phyloP scores from a whole-genome alignment of 2,797 vertebrate genomes.

The Anisognathus igniventris region DNA sequence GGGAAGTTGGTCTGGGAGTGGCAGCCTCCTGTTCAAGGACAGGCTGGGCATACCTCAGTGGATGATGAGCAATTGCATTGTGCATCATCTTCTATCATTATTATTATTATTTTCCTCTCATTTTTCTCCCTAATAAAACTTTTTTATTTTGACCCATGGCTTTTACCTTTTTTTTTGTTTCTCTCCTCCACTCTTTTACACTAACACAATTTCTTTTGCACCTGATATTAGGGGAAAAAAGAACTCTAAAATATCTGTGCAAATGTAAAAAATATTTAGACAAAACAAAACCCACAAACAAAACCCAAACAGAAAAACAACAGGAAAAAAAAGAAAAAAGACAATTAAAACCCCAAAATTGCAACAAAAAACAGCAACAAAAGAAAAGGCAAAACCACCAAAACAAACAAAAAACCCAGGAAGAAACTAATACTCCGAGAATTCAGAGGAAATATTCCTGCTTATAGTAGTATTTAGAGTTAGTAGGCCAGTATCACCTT shows the following conservation, averaged over 20 bases:
- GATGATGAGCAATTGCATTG: not conserved
- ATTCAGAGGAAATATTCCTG: not conserved
- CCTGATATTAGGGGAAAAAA: not conserved
- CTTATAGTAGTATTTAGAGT: not conserved
- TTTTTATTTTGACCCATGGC: not conserved
- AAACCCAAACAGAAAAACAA: not conserved
- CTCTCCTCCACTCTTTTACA: not conserved
- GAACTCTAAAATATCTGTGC: not conserved
- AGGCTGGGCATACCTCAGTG: accelerated
- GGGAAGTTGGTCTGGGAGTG: too few species aligned
- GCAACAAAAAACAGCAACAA: not conserved
- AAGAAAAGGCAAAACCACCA: not conserved
- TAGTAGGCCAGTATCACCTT: not conserved
- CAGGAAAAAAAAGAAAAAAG: too few species aligned
- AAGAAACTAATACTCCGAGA: not conserved
- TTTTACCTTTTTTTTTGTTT: not conserved
- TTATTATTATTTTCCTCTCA: not conserved
- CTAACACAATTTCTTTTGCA: not conserved
- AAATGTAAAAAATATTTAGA: not conserved
- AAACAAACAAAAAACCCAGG: not conserved
- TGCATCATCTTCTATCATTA: not conserved
- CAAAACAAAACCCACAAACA: not conserved
- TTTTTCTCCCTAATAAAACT: not conserved
- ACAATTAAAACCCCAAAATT: accelerated
- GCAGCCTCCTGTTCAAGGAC: not conserved